Evolutionary conservation across 2,113 vertebrate species (phyloP), one percentile per base, ranked within the genome.

Genomic region (Hystrix brachyura): DNA sequence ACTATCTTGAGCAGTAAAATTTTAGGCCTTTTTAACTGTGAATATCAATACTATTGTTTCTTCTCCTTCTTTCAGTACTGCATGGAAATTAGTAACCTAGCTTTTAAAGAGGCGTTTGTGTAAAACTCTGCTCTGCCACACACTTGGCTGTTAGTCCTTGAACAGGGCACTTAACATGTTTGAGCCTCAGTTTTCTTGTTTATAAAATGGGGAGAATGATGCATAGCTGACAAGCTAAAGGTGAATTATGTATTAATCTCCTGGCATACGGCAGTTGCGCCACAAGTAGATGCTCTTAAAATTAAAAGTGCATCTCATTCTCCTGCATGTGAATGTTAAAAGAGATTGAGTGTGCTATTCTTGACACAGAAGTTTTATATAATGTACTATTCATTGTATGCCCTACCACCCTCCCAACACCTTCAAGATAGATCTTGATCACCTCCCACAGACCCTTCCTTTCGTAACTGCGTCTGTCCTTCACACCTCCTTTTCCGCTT

Each of bases 141-240:
- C 55, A n/a, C 72, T 1, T 64, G 13, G 10, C 11, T 55, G 7
- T 27, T 32, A 67, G 27, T 83, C 17, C 21, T 57, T 14, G 23
- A 57, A 55, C 14, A 65, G 46, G 2, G 55, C 57, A 57, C 10
- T 81, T 48, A 38, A 55, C 15, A 29, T 25, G 3, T 18, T 27
- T 23, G 57, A 93, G 9, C 17, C 38, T 89, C 27, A 55, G 7
- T 85, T 92, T 91, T 84, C 53, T 93, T 43, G 17, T 74, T 80
- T 84, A 11, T 10, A 29, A 65, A 94, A 19, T 55, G 23, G 27
- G 7, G 14, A 84, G 32, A 88, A 55, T 71, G 69, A 60, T 85
- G 14, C 18, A 62, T 59, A 72, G 18, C 4, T 43, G 9, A 51
- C 1, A 34, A 76, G 29, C 12, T 51, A 10, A 4, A 76, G 32